phyloP scores from a whole-genome alignment of 2,797 vertebrate species.

The Dendrocincla fuliginosa region DNA sequence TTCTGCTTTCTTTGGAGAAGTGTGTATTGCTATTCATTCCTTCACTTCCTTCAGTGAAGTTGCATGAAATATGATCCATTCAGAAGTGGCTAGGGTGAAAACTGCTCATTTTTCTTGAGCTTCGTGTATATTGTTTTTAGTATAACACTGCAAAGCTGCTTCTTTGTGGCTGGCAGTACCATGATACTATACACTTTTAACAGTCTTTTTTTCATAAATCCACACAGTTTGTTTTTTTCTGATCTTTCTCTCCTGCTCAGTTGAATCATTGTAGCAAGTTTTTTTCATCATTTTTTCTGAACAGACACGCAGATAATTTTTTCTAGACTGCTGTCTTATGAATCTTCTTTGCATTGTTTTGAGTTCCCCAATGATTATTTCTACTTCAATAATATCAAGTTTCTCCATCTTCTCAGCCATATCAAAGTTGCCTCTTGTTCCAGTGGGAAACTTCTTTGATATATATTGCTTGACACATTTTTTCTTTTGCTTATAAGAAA shows the following conservation, averaged over 20 bases:
- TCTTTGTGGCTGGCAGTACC: neutral
- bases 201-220: neutral
- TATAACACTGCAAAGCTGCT: neutral
- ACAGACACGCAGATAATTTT: neutral
- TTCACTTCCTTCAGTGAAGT: neutral
- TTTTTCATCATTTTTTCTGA: neutral
- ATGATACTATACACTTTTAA: neutral
- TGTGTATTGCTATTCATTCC: neutral
- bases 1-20: neutral
- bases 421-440: neutral
- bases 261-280: neutral
- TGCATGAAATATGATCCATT: neutral
- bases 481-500: conserved; percentile 9
- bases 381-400: neutral
- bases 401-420: neutral
- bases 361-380: neutral
- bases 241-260: neutral
- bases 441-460: neutral
- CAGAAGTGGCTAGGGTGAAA: neutral
- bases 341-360: neutral
- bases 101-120: neutral
- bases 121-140: neutral
- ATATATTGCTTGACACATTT: neutral
- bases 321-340: neutral
- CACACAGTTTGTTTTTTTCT: neutral